Percentiles rank a stretch among this genome's conserved stretches.
Evolutionary conservation across 2,797 vertebrate species (phyloP).

Genomic region (Cynodonichthys magdalenae): DNA sequence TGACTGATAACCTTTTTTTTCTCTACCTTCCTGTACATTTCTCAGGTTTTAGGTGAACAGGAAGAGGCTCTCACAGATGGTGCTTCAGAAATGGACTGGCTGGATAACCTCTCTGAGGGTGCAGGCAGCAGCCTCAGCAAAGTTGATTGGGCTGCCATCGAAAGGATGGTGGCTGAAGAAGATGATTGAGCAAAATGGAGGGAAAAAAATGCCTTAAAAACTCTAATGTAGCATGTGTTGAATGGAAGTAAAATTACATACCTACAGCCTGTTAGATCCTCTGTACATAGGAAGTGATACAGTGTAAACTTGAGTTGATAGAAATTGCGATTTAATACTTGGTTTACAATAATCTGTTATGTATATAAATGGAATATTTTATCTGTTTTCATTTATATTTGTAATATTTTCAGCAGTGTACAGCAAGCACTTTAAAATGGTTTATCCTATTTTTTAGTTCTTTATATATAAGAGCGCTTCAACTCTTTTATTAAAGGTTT

Average conservation of each 20-base stretch:
- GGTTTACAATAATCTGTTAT: background rate
- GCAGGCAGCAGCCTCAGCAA: slow-evolving; percentile 87
- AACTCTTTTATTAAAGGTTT: too few species aligned
- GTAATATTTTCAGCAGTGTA: background rate
- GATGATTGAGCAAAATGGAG: slow-evolving; percentile 47
- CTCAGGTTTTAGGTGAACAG: slow-evolving; percentile 56
- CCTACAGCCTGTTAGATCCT: slow-evolving; percentile 16
- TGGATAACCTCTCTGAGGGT: slow-evolving; percentile 83
- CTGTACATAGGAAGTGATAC: slow-evolving; percentile 5
- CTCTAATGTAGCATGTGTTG: background rate
- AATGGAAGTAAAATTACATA: background rate
- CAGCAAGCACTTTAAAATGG: background rate
- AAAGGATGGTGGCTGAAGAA: slow-evolving; percentile 85
- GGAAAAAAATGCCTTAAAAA: background rate
- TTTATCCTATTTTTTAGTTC: too few species aligned
- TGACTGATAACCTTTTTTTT: slow-evolving; percentile 1
- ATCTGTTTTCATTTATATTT: background rate
- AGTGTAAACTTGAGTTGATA: background rate
- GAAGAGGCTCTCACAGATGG: slow-evolving; percentile 9
- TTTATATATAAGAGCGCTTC: background rate
- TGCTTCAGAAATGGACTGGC: slow-evolving; percentile 35
- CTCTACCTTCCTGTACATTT: background rate
- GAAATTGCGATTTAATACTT: background rate
- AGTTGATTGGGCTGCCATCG: slow-evolving; percentile 91
- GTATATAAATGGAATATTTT: background rate